Conservation (phyloP, 2,797 vertebrate species). For the Thunnus albacares region DNA sequence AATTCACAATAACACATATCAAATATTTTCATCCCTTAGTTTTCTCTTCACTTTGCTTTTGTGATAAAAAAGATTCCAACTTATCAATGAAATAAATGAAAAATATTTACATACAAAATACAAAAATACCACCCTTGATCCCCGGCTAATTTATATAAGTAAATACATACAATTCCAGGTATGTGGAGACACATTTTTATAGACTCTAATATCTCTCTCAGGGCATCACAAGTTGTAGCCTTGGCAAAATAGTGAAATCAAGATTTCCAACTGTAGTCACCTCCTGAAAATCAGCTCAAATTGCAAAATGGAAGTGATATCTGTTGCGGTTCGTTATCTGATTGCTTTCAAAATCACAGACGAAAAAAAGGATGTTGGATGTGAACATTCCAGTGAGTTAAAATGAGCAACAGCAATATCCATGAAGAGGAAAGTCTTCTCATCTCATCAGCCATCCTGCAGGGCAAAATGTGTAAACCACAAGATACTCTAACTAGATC, state of each 20-base stretch:
- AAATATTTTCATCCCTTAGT: not conserved
- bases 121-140: not conserved
- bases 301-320: not conserved
- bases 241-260: slow-evolving; percentile 13
- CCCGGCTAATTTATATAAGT: not conserved
- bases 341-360: not conserved
- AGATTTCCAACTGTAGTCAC: not conserved
- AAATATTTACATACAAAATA: not conserved
- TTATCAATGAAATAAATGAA: not conserved
- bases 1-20: not conserved
- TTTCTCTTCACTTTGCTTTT: not conserved
- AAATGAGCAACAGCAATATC: not conserved
- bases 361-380: not conserved
- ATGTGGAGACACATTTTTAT: not conserved
- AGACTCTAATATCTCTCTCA: slow-evolving; percentile 11
- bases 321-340: not conserved
- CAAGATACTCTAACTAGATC: not conserved
- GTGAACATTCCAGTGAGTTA: not conserved
- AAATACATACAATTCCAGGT: not conserved
- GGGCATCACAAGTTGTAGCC: slow-evolving; percentile 12
- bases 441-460: not conserved
- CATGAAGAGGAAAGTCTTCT: not conserved
- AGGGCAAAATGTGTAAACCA: not conserved
- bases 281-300: not conserved
- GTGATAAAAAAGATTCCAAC: not conserved